These are phyloP conservation scores for Calidris pygmaea DNA, from an alignment of 2,113 vertebrate genomes.

Conservation along the genomic window DNA sequence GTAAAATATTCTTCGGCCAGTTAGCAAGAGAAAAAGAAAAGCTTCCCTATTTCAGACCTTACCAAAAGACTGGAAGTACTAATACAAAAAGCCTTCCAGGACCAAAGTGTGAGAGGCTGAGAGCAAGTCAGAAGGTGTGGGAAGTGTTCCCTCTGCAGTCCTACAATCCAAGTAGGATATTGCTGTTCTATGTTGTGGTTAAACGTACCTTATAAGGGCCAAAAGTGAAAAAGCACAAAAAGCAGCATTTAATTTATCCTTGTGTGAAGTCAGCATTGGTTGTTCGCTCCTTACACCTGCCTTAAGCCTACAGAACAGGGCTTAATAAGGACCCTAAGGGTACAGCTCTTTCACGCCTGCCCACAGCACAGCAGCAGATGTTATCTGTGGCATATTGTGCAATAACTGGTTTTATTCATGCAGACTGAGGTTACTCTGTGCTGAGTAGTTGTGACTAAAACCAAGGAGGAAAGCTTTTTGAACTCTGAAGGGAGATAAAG, in stretches of 20 bases:
- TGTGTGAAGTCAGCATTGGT: background rate
- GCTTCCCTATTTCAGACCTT: background rate
- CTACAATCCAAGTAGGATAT: no score
- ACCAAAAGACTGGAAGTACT: background rate
- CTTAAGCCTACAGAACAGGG: background rate
- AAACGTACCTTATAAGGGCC: background rate
- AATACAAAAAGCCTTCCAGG: background rate
- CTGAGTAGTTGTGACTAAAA: background rate
- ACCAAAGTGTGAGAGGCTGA: background rate
- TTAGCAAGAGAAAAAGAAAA: background rate
- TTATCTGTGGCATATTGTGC: background rate
- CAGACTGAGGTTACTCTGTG: background rate
- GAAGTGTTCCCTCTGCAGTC: background rate
- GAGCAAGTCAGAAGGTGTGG: background rate
- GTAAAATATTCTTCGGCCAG: background rate
- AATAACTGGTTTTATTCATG: background rate
- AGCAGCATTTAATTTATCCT: fast-evolving
- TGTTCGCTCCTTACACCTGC: fast-evolving
- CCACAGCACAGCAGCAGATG: background rate
- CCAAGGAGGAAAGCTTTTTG: background rate
- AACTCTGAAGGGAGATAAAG: background rate
- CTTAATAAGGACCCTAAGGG: background rate
- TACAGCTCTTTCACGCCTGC: background rate
- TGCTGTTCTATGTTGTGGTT: background rate
- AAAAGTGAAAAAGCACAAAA: background rate